These are phyloP conservation scores for Drosophila cyrtoloma DNA, from an alignment of 2,888 invertebrate species.

Conservation along the genomic window DNA sequence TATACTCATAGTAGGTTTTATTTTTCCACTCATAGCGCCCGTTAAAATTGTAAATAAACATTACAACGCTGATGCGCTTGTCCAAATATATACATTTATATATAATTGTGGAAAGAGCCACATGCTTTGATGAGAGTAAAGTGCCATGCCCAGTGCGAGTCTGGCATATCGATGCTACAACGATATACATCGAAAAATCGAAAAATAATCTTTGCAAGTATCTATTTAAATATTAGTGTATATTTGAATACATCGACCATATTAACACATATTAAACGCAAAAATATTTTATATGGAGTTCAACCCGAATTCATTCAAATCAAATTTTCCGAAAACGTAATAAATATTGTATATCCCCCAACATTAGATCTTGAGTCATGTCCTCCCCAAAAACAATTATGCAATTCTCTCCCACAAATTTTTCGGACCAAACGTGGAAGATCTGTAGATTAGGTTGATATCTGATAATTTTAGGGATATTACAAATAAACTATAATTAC, in stretches of 20 bases:
- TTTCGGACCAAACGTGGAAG: background rate
- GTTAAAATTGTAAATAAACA: background rate
- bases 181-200: background rate
- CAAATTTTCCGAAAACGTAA: background rate
- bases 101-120: background rate
- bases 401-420: background rate
- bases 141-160: background rate
- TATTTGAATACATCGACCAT: background rate
- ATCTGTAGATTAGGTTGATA: background rate
- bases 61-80: background rate
- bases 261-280: background rate
- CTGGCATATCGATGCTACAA: background rate
- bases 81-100: background rate
- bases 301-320: background rate
- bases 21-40: background rate
- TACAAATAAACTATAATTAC: background rate
- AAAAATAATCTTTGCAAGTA: background rate
- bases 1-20: constrained; percentile 27
- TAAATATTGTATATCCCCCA: background rate
- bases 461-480: background rate
- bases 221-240: background rate
- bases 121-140: background rate
- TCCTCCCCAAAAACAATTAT: background rate
- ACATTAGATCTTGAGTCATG: no score
- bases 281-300: background rate